These are phyloP conservation scores for Microctonus brassicae DNA, from an alignment of 2,888 invertebrate species.

Conservation along the genomic window DNA sequence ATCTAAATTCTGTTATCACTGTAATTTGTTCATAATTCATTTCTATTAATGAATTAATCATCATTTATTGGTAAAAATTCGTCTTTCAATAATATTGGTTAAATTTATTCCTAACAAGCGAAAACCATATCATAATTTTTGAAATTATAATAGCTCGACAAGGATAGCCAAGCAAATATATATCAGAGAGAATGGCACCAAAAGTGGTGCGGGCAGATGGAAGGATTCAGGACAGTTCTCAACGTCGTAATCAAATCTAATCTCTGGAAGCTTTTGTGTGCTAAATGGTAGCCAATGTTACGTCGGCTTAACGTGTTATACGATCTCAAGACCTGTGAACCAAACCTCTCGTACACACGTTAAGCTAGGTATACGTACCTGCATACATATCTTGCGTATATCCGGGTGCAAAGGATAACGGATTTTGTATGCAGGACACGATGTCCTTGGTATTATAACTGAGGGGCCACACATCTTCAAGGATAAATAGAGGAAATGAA, in stretches of 20 bases:
- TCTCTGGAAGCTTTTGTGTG: conserved; percentile 50
- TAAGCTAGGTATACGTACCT: conserved; percentile 21
- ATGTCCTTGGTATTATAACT: not conserved
- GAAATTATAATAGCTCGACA: conserved; percentile 22
- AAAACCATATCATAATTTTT: conserved; percentile 46
- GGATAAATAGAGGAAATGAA: conserved; percentile 26
- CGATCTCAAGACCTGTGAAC: conserved; percentile 34
- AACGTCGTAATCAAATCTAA: conserved; percentile 59
- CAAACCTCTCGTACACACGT: conserved; percentile 10
- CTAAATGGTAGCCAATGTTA: conserved; percentile 53
- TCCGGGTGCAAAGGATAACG: conserved; percentile 37
- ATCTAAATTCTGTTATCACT: no score
- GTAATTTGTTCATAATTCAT: no score
- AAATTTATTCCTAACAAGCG: conserved; percentile 44
- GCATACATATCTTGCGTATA: conserved; percentile 35
- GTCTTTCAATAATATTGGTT: no score
- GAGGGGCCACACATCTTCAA: conserved; percentile 14
- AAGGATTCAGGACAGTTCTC: conserved; percentile 45
- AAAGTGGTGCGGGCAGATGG: conserved; percentile 38
- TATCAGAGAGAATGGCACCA: conserved; percentile 9
- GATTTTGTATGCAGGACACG: conserved; percentile 39
- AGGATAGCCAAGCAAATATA: conserved; percentile 22
- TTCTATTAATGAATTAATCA: no score
- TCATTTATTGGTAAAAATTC: no score
- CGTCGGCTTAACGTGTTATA: conserved; percentile 50